Conservation (phyloP, 2,797 vertebrate species). For the Sebastiscus albofasciatus region DNA sequence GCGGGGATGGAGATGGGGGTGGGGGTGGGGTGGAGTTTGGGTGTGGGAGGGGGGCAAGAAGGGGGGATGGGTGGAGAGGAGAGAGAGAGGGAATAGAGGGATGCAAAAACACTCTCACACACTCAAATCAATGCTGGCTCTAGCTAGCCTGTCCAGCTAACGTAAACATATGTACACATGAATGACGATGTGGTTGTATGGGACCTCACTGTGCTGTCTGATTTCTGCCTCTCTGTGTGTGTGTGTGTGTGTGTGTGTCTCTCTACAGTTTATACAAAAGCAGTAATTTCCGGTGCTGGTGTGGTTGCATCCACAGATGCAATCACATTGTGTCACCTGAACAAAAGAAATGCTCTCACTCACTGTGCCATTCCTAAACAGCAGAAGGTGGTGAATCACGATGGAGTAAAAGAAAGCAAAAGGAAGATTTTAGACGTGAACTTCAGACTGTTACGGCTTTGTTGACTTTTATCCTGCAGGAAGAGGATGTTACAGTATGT, state of each 20-base stretch:
- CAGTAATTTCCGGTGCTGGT: slow-evolving; percentile 1
- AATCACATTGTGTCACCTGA: slow-evolving; percentile 50
- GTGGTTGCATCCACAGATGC: slow-evolving; percentile 43
- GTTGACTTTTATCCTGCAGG: background rate
- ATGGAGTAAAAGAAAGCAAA: background rate
- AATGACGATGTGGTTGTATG: background rate
- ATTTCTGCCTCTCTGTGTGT: background rate
- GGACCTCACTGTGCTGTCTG: background rate
- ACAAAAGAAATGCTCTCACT: slow-evolving; percentile 39
- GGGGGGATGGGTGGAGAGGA: slow-evolving; percentile 61
- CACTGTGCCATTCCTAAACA: slow-evolving; percentile 13
- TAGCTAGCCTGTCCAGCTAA: slow-evolving; percentile 66
- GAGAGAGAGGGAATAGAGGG: slow-evolving; percentile 37
- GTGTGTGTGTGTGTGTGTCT: background rate
- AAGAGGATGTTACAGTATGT: background rate
- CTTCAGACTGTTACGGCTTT: background rate
- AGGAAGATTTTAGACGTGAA: background rate
- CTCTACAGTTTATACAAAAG: slow-evolving; percentile 19
- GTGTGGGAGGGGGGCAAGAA: slow-evolving; percentile 41
- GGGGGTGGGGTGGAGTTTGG: slow-evolving; percentile 72
- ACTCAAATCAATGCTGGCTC: slow-evolving; percentile 33
- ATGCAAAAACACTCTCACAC: slow-evolving; percentile 50
- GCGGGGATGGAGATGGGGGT: slow-evolving; percentile 69
- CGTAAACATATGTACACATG: slow-evolving; percentile 75
- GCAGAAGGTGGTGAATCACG: background rate